A percentile compares a stretch with the other conserved stretches of the same genome.
Evolutionary conservation across 2,888 invertebrate genomes (phyloP).

Genomic region (Microplitis deprimator): DNA sequence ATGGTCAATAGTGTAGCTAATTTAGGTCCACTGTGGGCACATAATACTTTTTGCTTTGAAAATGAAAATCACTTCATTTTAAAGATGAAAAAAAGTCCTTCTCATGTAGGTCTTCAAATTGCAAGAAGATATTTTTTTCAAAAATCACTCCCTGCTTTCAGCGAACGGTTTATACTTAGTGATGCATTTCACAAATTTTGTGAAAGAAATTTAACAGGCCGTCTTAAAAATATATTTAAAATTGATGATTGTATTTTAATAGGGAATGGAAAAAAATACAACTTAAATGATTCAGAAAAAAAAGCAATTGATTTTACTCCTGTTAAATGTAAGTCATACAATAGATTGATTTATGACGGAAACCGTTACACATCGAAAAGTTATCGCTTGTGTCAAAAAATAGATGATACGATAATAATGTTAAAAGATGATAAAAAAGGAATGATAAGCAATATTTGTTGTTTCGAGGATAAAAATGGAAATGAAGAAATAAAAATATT

Average conservation of each 20-base stretch:
- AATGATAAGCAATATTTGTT: no score
- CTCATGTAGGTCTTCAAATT: conserved; percentile 24
- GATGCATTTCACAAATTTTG: conserved; percentile 25
- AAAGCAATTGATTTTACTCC: no score
- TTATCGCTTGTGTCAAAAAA: no score
- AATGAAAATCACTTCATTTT: conserved; percentile 27
- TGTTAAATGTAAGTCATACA: no score
- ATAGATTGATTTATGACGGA: no score
- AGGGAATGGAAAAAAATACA: conserved; percentile 23
- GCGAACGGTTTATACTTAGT: not conserved
- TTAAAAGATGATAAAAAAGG: no score
- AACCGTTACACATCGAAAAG: no score
- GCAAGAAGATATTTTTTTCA: conserved; percentile 28
- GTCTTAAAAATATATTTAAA: conserved; percentile 17
- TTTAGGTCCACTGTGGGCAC: conserved; percentile 32
- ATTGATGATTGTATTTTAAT: conserved; percentile 15
- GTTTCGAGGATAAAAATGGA: no score
- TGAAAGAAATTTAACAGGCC: conserved; percentile 12
- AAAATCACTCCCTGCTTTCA: conserved; percentile 5
- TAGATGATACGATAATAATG: no score
- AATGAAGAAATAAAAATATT: no score
- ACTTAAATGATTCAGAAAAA: not conserved
- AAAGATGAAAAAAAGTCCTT: conserved; percentile 30
- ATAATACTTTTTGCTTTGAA: conserved; percentile 35
- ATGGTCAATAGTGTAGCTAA: conserved; percentile 20